Evolutionary conservation across 2,888 invertebrate species (phyloP), one percentile per base, ranked within the genome.

Genomic region (Odontomyia ornata): DNA sequence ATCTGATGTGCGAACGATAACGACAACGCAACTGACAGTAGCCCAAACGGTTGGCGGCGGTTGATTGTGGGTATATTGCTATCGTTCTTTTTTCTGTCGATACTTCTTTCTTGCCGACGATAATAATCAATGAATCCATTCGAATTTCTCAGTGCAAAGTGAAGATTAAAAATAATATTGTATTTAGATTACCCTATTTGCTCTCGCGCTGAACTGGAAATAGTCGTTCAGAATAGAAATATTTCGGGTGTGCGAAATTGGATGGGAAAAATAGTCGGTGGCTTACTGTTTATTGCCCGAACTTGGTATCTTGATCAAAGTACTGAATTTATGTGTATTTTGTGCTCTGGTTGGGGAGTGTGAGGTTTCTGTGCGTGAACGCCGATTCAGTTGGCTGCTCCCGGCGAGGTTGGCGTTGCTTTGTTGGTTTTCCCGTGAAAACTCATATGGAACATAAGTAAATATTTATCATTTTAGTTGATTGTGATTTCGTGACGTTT

Each of bases 361-460:
- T 64, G 64, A 30, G 13, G 28, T 64, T 28, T 64, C 25, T 18
- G 64, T 64, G 64, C 30, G 64, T 64, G n/a, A 27, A 64, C 30
- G n/a, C 3, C 64, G 64, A 30, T 30, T 30, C 64, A 30, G 64
- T 64, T 64, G 64, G 64, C 28, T 64, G 64, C 64, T 25, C 64
- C 23, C 64, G 30, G 3, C n/a, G 28, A 28, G 64, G 64, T 64
- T 64, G 64, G 30, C 64, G 27, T 30, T 30, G 64, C 30, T 28
- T 64, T 64, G 64, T 64, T 64, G 13, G 21, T 64, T 64, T 64
- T 60, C 52, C 15, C 23, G 15, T 28, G 64, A 27, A 64, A 64
- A 28, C 30, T 27, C 64, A 64, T 36, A 64, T 30, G 13, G 28
- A 30, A 64, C n/a, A 25, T 18, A 52, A 52, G 52, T 52, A 52